Conservation (phyloP, 2,113 vertebrate species). For the Poecilia latipinna region DNA sequence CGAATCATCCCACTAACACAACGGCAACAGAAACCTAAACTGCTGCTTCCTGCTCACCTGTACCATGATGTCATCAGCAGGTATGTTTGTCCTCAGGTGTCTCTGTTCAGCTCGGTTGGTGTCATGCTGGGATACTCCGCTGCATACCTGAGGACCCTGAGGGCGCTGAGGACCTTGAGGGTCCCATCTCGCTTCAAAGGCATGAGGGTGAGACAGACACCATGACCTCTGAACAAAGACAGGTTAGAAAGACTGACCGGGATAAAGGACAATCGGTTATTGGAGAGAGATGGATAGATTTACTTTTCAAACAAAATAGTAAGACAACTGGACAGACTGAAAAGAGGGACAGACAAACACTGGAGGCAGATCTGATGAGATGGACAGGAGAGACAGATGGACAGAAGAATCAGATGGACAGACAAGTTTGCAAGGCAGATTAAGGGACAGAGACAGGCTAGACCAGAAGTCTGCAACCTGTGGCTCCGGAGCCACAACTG, state of each 20-base stretch:
- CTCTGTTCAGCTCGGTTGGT: constrained; percentile 84
- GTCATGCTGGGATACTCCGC: constrained; percentile 86
- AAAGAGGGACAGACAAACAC: too few species aligned
- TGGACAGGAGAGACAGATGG: neutral
- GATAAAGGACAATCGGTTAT: too few species aligned
- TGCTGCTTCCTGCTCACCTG: neutral
- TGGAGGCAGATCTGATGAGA: neutral
- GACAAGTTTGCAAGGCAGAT: neutral
- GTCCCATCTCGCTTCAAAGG: constrained; percentile 90
- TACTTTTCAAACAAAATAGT: neutral
- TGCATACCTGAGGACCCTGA: constrained; percentile 82
- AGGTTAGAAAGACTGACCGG: neutral
- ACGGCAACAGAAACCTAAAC: neutral
- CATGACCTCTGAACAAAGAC: neutral
- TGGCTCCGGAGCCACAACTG: too few species aligned
- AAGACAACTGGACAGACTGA: too few species aligned
- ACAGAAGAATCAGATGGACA: neutral
- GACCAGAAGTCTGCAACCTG: neutral
- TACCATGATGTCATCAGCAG: constrained; percentile 1
- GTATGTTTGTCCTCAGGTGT: constrained; percentile 80
- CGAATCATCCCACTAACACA: too few species aligned
- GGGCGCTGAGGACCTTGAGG: constrained; percentile 86
- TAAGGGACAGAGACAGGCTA: neutral
- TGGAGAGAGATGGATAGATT: too few species aligned
- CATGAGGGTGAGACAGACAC: constrained; percentile 83